phyloP scores from a whole-genome alignment of 2,888 invertebrate genomes.

The Aphodius sticticus region DNA sequence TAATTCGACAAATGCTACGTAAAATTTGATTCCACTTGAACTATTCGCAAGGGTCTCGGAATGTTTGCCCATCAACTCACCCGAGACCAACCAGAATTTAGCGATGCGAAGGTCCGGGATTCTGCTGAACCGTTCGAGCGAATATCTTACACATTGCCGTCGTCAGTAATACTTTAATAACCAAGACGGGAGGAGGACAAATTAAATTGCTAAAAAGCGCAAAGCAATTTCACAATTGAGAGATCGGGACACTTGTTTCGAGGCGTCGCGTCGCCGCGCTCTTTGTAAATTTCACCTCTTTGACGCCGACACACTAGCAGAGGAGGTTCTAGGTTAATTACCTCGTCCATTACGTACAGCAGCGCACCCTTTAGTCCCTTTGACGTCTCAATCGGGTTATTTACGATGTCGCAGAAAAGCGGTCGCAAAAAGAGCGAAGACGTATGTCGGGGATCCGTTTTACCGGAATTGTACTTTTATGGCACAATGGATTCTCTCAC shows the following conservation, averaged over 20 bases:
- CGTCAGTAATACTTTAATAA: background rate
- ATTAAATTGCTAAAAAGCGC: conserved; percentile 4
- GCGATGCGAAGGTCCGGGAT: background rate
- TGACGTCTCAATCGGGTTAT: conserved; percentile 4
- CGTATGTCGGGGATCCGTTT: background rate
- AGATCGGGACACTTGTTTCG: background rate
- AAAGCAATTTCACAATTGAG: background rate
- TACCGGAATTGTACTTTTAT: background rate
- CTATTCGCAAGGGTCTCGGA: conserved; percentile 33
- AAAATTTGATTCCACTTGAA: conserved; percentile 43
- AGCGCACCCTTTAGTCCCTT: background rate
- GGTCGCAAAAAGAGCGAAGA: background rate
- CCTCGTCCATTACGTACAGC: background rate
- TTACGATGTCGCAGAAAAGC: background rate
- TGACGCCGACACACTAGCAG: background rate
- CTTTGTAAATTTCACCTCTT: background rate
- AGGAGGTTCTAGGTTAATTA: background rate
- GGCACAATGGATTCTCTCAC: background rate
- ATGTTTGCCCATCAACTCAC: conserved; percentile 4
- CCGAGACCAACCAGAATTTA: background rate
- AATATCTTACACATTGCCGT: background rate
- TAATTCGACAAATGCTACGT: conserved; percentile 41
- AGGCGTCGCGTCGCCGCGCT: background rate
- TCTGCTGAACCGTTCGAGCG: background rate
- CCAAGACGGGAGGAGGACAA: background rate